These are phyloP conservation scores for Neogobius melanostomus DNA, from an alignment of 2,113 vertebrate genomes.

Conservation along the genomic window DNA sequence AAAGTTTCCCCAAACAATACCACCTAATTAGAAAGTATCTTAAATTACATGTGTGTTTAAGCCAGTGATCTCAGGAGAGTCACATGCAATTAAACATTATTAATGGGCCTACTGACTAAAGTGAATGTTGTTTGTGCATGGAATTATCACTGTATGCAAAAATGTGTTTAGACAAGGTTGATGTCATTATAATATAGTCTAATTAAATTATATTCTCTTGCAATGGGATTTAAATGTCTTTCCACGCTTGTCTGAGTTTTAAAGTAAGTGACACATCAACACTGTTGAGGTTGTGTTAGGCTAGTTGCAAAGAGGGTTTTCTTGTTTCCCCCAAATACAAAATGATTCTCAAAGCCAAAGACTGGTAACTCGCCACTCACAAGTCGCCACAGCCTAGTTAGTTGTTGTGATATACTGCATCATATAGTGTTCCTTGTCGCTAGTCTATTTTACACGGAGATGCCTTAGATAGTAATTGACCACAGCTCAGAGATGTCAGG, in stretches of 20 bases:
- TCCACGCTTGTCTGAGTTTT: no score
- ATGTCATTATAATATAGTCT: slow-evolving; percentile 28
- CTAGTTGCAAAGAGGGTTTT: no score
- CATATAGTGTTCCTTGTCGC: neutral
- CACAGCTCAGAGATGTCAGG: slow-evolving; percentile 48
- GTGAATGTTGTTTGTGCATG: slow-evolving; percentile 57
- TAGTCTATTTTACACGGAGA: neutral
- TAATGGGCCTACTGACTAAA: slow-evolving; percentile 65
- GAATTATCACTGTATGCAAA: slow-evolving; percentile 28
- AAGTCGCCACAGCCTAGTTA: no score
- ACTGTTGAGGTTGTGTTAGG: no score
- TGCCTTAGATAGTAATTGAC: neutral
- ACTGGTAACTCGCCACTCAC: no score
- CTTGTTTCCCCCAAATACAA: neutral
- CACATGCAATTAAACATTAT: slow-evolving; percentile 70
- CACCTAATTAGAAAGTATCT: slow-evolving; percentile 68
- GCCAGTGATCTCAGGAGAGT: slow-evolving; percentile 73
- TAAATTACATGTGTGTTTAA: slow-evolving; percentile 68
- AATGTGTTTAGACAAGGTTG: slow-evolving; percentile 18
- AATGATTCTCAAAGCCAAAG: neutral
- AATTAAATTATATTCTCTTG: slow-evolving; percentile 15
- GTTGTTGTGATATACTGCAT: no score
- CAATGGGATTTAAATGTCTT: no score
- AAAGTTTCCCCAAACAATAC: slow-evolving; percentile 60
- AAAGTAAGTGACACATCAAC: no score